Conservation (phyloP, 2,888 invertebrate genomes). For the Drosophila pseudotakahashii region DNA sequence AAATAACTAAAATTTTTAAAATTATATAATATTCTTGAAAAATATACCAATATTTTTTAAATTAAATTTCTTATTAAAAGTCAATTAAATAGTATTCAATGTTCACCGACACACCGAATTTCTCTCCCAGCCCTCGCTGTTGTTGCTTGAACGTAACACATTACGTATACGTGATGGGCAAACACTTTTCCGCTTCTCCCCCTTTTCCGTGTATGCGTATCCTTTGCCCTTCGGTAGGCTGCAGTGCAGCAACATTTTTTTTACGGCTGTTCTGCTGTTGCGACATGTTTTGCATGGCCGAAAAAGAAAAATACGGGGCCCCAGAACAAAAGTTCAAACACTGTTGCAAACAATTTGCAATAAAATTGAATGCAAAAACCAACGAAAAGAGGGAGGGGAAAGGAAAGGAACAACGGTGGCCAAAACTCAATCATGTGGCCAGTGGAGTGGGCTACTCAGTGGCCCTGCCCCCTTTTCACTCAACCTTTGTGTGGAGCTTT, state of each 20-base stretch:
- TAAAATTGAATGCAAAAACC: conserved; percentile 56
- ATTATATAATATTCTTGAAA: no score
- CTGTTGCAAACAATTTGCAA: conserved; percentile 74
- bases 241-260: conserved; percentile 73
- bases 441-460: conserved; percentile 56
- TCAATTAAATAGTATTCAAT: no score
- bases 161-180: conserved; percentile 52
- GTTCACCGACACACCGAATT: no score
- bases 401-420: conserved; percentile 25
- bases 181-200: conserved; percentile 42
- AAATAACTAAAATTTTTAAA: no score
- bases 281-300: conserved; percentile 70
- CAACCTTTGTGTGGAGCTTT: conserved; percentile 62
- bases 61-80: no score
- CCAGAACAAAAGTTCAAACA: conserved; percentile 32
- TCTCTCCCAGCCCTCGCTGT: conserved; percentile 16
- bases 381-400: neutral
- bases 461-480: conserved; percentile 30
- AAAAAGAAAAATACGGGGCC: conserved; percentile 30
- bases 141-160: conserved; percentile 25
- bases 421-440: conserved; percentile 59
- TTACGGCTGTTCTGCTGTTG: conserved; percentile 29
- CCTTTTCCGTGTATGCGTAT: conserved; percentile 13
- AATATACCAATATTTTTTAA: no score
- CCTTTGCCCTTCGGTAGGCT: conserved; percentile 24